A percentile compares a stretch with the other conserved stretches of the same genome.
phyloP scores from a whole-genome alignment of 2,888 invertebrate genomes.

The Pseudeuparius sepicola region DNA sequence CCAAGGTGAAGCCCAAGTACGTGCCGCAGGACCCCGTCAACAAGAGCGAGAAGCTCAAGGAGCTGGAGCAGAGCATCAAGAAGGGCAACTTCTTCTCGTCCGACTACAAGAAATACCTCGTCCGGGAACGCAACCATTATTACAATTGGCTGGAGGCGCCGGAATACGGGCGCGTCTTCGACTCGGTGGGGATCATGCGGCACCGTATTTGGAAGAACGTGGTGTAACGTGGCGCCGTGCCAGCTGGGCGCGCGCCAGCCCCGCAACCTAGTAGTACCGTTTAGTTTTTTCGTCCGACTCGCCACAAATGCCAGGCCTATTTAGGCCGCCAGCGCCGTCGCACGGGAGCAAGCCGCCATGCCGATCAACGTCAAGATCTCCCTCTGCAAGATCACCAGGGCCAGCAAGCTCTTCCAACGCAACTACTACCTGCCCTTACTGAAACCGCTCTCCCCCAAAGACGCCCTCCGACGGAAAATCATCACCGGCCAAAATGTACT shows the following conservation, averaged over 20 bases:
- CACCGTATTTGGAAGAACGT: slow-evolving; percentile 38
- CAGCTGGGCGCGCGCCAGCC: slow-evolving; percentile 30
- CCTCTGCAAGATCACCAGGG: slow-evolving; percentile 72
- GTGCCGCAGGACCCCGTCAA: slow-evolving; percentile 35
- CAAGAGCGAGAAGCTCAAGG: slow-evolving; percentile 36
- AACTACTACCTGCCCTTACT: slow-evolving; percentile 74
- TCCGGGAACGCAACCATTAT: slow-evolving; percentile 24
- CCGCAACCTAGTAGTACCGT: no score
- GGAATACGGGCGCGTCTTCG: slow-evolving; percentile 35
- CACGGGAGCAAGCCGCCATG: no score
- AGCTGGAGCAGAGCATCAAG: slow-evolving; percentile 35
- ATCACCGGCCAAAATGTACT: slow-evolving; percentile 66
- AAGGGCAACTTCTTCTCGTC: slow-evolving; percentile 36
- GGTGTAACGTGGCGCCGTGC: slow-evolving; percentile 28
- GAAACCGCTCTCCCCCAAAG: slow-evolving; percentile 70
- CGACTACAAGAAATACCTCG: slow-evolving; percentile 36
- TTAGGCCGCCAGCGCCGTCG: no score
- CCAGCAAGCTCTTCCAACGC: slow-evolving; percentile 67
- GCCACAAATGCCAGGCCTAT: no score
- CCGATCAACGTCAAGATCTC: slow-evolving; percentile 37
- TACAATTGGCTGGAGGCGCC: slow-evolving; percentile 33
- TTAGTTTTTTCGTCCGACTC: no score
- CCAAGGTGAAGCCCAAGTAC: slow-evolving; percentile 31
- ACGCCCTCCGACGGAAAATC: slow-evolving; percentile 68
- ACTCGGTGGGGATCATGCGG: slow-evolving; percentile 38